phyloP scores from a whole-genome alignment of 2,797 vertebrate genomes.

The Enteromius fasciolatus region DNA sequence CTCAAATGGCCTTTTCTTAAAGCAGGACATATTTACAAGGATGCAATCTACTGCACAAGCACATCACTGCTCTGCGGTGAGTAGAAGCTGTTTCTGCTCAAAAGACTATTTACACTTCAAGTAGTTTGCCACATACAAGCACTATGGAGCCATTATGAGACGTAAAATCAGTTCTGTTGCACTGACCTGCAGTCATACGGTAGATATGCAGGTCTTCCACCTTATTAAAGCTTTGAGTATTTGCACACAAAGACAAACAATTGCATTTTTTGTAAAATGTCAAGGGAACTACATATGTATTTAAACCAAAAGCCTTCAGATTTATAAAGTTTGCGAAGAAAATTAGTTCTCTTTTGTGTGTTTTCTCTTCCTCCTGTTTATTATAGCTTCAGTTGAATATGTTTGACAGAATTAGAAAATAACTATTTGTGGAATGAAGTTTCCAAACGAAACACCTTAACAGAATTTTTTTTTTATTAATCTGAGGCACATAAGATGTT shows the following conservation, averaged over 20 bases:
- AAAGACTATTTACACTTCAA: neutral
- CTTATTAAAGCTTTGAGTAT: conserved; percentile 29
- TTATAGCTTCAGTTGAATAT: neutral
- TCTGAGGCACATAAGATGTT: conserved; percentile 82
- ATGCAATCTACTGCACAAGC: conserved; percentile 11
- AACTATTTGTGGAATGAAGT: conserved; percentile 12
- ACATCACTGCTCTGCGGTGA: conserved; percentile 16
- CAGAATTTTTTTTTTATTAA: conserved; percentile 72
- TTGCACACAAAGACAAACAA: conserved; percentile 49
- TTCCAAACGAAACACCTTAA: conserved; percentile 13
- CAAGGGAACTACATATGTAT: conserved; percentile 49
- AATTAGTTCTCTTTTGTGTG: neutral
- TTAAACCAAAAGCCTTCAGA: conserved; percentile 53
- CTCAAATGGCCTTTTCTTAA: conserved; percentile 35
- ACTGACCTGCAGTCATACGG: neutral
- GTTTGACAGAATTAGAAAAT: neutral
- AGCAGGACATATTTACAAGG: neutral
- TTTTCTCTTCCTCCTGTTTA: neutral
- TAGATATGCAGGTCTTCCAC: conserved; percentile 21
- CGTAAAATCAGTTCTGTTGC: neutral
- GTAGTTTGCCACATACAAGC: conserved; percentile 15
- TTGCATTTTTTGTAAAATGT: conserved; percentile 46
- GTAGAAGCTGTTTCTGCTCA: neutral
- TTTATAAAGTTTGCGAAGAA: conserved; percentile 55
- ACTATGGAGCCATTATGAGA: neutral